phyloP scores from a whole-genome alignment of 2,113 vertebrate species.

The Neolamprologus longior region DNA sequence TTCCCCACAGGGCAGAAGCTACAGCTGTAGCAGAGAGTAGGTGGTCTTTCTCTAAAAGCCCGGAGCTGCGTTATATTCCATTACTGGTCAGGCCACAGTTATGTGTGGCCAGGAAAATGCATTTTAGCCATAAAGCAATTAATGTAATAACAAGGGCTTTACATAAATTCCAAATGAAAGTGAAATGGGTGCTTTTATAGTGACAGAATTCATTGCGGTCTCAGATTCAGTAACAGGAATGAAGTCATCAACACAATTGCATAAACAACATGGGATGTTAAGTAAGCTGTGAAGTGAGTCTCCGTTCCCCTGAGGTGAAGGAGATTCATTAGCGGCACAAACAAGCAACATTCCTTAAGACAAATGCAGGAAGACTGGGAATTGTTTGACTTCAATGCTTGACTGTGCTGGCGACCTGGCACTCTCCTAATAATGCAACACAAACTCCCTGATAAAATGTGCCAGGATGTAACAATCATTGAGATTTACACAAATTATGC shows the following conservation, averaged over 20 bases:
- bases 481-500: background rate
- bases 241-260: background rate
- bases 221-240: background rate
- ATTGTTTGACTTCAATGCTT: conserved; percentile 14
- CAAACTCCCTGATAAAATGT: background rate
- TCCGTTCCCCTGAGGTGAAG: background rate
- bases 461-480: background rate
- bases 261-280: background rate
- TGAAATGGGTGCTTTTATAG: background rate
- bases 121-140: background rate
- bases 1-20: background rate
- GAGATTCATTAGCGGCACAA: conserved; percentile 1
- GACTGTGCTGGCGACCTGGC: background rate
- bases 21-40: background rate
- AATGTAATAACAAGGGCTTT: background rate
- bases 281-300: background rate
- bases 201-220: background rate
- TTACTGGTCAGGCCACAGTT: background rate
- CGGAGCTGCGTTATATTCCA: background rate
- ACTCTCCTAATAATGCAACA: background rate
- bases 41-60: conserved; percentile 28
- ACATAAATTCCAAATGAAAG: background rate
- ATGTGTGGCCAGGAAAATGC: background rate
- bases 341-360: conserved; percentile 59
- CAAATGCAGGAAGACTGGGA: conserved; percentile 62